Evolutionary conservation across 2,797 vertebrate species (phyloP).

Genomic region (Ptychadena robeensis): DNA sequence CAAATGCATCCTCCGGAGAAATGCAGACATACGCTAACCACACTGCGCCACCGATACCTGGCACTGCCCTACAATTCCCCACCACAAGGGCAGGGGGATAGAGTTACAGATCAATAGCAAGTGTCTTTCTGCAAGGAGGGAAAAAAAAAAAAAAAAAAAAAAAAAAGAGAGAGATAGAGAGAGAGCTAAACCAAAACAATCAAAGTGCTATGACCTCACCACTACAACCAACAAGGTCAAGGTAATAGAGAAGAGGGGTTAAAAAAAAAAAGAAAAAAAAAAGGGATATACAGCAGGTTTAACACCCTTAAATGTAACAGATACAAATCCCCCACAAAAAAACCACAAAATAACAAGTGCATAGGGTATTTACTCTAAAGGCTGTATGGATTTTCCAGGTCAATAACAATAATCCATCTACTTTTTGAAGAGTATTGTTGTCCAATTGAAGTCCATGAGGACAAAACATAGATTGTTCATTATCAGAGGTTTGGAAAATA

Average conservation of each 20-base stretch:
- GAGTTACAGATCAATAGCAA: slow-evolving; percentile 57
- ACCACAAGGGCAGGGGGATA: slow-evolving; percentile 58
- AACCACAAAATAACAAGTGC: too few species aligned
- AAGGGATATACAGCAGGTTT: not conserved
- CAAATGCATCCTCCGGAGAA: slow-evolving; percentile 24
- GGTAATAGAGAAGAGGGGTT: slow-evolving; percentile 14
- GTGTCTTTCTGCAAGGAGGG: slow-evolving; percentile 16
- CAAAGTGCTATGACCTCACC: slow-evolving; percentile 31
- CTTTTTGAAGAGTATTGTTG: too few species aligned
- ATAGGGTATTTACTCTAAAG: too few species aligned
- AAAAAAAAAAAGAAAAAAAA: not conserved
- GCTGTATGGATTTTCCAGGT: too few species aligned
- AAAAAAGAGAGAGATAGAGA: too few species aligned
- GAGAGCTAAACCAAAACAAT: slow-evolving; percentile 48
- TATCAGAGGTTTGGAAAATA: too few species aligned
- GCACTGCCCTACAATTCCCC: slow-evolving; percentile 55
- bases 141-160: not conserved
- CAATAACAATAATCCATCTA: too few species aligned
- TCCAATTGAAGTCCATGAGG: too few species aligned
- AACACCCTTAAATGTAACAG: not conserved
- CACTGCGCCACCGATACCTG: slow-evolving; percentile 49
- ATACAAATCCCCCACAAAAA: too few species aligned
- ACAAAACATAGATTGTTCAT: too few species aligned
- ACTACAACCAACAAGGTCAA: slow-evolving; percentile 41
- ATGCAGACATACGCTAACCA: slow-evolving; percentile 56